Base-by-base conservation (phyloP, 2,113 vertebrate species). In the Sisor rabdophorus region DNA sequence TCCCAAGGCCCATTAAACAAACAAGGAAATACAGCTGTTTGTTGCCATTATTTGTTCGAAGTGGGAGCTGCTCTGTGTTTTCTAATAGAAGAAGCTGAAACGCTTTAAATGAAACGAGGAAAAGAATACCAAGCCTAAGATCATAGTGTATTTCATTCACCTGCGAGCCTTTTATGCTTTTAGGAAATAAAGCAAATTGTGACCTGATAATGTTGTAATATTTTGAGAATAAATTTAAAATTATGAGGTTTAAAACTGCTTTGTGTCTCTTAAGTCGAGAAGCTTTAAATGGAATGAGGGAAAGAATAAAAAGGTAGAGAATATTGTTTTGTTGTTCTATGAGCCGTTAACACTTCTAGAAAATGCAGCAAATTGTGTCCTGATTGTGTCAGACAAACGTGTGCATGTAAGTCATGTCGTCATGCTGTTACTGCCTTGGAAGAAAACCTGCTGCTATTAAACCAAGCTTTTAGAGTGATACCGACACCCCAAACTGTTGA, bases 351-450 rank as follows among this genome's bases (percentile, higher is more conserved):
- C 30, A 22, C 32, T 40, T 20, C 36, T 61, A 40, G 28, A 28
- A 78, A 59, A 64, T 55, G 71, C 64, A 15, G 75, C 19, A 71
- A 67, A 71, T 64, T 13, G 72, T 75, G 75, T 11, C 78, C 75
- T 78, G 64, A 67, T 76, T 77, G 64, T 67, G 74, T 77, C 70
- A 30, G 47, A 24, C 20, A 12, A n/a, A 24, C 65, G 71, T 55
- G 44, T 72, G 17, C n/a, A 47, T 30, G 20, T 47, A 20, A 15
- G 50, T 50, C 17, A 58, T n/a, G 60, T 30, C 70, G 30, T 36
- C 47, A 67, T 22, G 53, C 11, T 64, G 8, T 70, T 63, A 40
- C 13, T 61, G 53, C 59, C 15, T 30, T 58, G 15, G 28, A 28
- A 54, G n/a, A 12, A 12, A 44, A n/a, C 13, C 24, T 53, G 59